Conservation (phyloP, 2,797 vertebrate species). For the Capromys pilorides region DNA sequence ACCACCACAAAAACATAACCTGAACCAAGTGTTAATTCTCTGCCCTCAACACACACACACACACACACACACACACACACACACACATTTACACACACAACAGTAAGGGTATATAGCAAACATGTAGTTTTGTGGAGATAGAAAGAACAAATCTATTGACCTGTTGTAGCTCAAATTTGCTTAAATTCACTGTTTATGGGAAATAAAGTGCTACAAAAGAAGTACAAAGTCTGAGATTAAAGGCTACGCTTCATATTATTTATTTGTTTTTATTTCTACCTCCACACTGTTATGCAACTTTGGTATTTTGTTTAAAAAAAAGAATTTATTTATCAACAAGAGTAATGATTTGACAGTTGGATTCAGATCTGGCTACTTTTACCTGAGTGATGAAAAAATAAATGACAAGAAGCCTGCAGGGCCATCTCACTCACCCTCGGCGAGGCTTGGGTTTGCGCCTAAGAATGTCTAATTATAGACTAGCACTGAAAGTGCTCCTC, state of each 20-base stretch:
- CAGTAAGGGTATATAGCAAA: background rate
- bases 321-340: conserved; percentile 50
- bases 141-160: background rate
- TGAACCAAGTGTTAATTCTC: conserved; percentile 16
- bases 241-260: background rate
- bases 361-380: conserved; percentile 17
- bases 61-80: background rate
- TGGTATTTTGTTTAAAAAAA: background rate
- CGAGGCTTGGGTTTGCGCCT: background rate
- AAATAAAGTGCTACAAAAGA: conserved; percentile 1
- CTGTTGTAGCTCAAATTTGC: background rate
- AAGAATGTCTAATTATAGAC: conserved; percentile 52
- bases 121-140: background rate
- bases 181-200: background rate
- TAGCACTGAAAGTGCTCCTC: conserved; percentile 15
- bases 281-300: background rate
- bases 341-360: background rate
- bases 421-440: background rate
- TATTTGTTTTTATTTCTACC: conserved; percentile 27
- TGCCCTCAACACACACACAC: background rate
- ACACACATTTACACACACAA: background rate
- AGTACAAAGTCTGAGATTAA: conserved; percentile 14
- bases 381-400: conserved; percentile 36
- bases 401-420: background rate
- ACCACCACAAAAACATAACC: background rate